A percentile compares a stretch with the other conserved stretches of the same genome.
phyloP scores from a whole-genome alignment of 2,888 invertebrate genomes.

The Watsonalla cultraria region DNA sequence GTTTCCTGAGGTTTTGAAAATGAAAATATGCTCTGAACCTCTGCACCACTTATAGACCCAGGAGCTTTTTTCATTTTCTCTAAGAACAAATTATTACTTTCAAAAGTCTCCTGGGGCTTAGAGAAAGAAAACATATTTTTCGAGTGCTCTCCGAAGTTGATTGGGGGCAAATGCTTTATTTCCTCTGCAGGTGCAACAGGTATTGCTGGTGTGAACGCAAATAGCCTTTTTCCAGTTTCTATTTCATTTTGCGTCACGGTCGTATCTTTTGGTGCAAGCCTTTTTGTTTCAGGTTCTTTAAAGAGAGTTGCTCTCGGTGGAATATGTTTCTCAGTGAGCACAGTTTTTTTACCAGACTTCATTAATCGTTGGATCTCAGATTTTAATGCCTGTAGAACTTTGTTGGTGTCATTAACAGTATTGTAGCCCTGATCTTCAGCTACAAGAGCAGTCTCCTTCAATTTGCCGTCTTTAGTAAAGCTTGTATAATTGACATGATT shows the following conservation, averaged over 20 bases:
- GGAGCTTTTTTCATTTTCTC: conserved; percentile 18
- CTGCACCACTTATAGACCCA: neutral
- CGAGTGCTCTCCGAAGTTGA: conserved; percentile 33
- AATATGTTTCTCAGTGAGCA: conserved; percentile 22
- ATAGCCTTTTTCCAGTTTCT: conserved; percentile 29
- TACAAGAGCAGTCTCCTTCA: conserved; percentile 74
- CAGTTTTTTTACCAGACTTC: conserved; percentile 37
- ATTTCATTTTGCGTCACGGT: conserved; percentile 12
- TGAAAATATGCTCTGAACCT: neutral
- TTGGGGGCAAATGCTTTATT: conserved; percentile 51
- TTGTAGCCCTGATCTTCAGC: conserved; percentile 74
- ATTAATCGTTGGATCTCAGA: conserved; percentile 48
- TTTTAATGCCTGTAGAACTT: conserved; percentile 51
- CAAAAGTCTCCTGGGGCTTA: conserved; percentile 48
- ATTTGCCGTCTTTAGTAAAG: conserved; percentile 83
- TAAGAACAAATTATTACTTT: conserved; percentile 24
- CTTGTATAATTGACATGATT: conserved; percentile 83
- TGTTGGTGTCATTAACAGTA: conserved; percentile 65
- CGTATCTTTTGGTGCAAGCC: conserved; percentile 26
- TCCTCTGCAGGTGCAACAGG: conserved; percentile 49
- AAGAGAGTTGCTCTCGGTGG: conserved; percentile 35
- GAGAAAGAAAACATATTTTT: conserved; percentile 62
- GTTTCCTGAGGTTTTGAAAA: neutral
- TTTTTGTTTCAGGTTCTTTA: conserved; percentile 34
- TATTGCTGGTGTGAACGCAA: conserved; percentile 65